These are phyloP conservation scores for Prunella strophiata DNA, from an alignment of 2,797 vertebrate species.

Conservation along the genomic window DNA sequence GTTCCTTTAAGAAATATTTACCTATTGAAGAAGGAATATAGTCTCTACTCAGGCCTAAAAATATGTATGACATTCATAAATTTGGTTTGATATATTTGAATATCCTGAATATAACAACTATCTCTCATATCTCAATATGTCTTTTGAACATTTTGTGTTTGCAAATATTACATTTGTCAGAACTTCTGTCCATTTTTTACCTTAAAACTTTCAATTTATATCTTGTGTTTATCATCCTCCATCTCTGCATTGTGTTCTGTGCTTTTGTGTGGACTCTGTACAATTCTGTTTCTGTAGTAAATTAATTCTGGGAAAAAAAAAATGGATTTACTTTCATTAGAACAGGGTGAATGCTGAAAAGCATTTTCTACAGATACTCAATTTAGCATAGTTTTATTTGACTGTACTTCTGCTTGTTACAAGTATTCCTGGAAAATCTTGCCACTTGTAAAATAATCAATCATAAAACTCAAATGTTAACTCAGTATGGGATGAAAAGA, in stretches of 20 bases:
- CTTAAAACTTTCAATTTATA: background rate
- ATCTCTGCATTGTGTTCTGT: background rate
- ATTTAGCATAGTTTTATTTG: background rate
- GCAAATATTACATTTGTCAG: background rate
- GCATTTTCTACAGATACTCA: background rate
- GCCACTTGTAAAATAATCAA: background rate
- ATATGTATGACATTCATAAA: background rate
- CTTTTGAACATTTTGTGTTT: background rate
- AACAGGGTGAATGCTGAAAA: background rate
- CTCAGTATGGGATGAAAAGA: background rate
- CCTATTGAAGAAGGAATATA: background rate
- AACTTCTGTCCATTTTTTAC: background rate
- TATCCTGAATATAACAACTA: background rate
- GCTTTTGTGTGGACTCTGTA: background rate
- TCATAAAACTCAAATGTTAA: background rate
- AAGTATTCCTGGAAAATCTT: background rate
- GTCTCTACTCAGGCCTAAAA: background rate
- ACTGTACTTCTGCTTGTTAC: background rate
- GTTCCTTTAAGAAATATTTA: background rate
- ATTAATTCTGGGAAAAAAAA: background rate
- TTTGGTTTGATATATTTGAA: background rate
- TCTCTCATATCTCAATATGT: background rate
- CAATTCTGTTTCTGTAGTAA: background rate
- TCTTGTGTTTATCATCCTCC: background rate
- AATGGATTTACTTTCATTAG: background rate